Percentiles rank a stretch among this genome's conserved stretches.
Conservation (phyloP, 2,113 vertebrate genomes). For the Regulus satrapa region DNA sequence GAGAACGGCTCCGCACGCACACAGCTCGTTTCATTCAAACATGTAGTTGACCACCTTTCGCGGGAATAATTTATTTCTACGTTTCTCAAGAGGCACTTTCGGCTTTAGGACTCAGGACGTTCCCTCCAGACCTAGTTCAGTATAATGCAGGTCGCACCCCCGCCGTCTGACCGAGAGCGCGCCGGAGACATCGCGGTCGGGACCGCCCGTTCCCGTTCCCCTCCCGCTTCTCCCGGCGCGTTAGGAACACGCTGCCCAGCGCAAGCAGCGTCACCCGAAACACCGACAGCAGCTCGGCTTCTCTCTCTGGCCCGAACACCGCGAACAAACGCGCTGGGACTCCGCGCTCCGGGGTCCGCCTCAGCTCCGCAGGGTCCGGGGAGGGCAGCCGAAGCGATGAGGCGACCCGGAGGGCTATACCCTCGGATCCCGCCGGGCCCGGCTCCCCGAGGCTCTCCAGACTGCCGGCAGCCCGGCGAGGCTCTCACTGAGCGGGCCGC, state of each 20-base stretch:
- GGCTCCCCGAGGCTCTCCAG: not conserved
- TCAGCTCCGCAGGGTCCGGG: not conserved
- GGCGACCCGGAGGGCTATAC: too few species aligned
- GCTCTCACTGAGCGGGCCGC: not conserved
- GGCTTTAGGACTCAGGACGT: too few species aligned
- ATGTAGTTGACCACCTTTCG: accelerated
- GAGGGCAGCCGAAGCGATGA: accelerated
- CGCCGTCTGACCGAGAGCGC: accelerated
- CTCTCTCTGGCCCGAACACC: not conserved
- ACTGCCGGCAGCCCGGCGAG: not conserved
- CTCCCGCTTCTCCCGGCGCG: accelerated
- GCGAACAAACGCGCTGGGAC: not conserved
- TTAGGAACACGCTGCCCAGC: accelerated
- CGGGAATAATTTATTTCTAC: not conserved
- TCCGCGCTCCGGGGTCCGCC: not conserved
- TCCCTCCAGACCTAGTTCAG: not conserved
- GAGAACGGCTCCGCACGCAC: accelerated
- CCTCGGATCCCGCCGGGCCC: not conserved
- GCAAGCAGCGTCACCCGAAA: not conserved
- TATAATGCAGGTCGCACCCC: accelerated
- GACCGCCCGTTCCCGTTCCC: not conserved
- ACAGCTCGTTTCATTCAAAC: not conserved
- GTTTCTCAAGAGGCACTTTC: not conserved
- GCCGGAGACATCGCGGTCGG: not conserved
- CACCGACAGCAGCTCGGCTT: accelerated